Evolutionary conservation across 2,113 vertebrate species (phyloP).

Genomic region (Gymnogyps californianus): DNA sequence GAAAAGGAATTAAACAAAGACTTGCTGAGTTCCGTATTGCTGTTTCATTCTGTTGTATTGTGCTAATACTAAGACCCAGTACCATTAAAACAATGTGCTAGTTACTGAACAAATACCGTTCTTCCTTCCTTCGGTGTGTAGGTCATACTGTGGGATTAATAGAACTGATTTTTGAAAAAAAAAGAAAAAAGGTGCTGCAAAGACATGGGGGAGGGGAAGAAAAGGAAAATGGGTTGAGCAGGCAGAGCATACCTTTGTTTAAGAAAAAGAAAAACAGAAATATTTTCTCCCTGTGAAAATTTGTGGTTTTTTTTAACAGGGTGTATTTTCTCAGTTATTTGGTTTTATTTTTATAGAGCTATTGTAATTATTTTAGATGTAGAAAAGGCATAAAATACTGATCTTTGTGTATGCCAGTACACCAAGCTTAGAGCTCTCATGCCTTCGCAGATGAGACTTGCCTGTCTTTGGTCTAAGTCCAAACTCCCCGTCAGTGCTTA

Average conservation of each 20-base stretch:
- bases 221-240: background rate
- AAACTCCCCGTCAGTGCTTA: background rate
- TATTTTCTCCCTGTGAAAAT: background rate
- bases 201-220: background rate
- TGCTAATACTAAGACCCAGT: background rate
- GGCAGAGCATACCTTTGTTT: background rate
- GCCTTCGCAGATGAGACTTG: background rate
- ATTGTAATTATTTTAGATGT: background rate
- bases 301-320: background rate
- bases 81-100: background rate
- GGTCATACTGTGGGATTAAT: background rate
- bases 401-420: background rate
- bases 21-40: accelerated
- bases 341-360: background rate
- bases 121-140: background rate
- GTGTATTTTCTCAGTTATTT: background rate
- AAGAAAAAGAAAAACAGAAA: background rate
- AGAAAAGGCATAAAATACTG: background rate
- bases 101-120: background rate
- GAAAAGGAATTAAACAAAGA: background rate
- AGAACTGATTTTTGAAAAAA: background rate
- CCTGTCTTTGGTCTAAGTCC: background rate
- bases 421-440: background rate
- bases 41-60: background rate
- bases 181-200: background rate